A percentile compares a stretch with the other conserved stretches of the same genome.
Conservation (phyloP, 2,113 vertebrate species). For the Saccopteryx bilineata region DNA sequence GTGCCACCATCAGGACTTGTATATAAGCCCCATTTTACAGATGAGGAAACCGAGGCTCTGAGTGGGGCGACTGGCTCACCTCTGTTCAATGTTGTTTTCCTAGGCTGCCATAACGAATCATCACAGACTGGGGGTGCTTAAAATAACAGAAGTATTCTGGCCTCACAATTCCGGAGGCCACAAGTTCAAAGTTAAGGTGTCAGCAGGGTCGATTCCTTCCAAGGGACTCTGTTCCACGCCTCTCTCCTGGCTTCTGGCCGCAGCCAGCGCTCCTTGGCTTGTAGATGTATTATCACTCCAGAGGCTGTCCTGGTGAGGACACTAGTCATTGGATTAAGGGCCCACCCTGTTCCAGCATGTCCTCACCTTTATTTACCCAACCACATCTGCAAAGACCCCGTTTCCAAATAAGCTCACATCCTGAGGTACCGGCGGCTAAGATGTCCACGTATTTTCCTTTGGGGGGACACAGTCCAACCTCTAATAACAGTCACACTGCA, state of each 20-base stretch:
- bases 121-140: accelerated
- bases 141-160: background rate
- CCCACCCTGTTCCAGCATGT: accelerated
- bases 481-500: accelerated
- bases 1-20: accelerated
- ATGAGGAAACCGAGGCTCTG: background rate
- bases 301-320: accelerated
- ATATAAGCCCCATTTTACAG: background rate
- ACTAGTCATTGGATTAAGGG: background rate
- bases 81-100: background rate
- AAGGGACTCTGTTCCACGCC: accelerated
- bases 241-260: background rate
- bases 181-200: too few species aligned
- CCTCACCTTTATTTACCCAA: background rate
- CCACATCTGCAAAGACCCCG: background rate
- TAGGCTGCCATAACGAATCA: accelerated
- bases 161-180: too few species aligned
- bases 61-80: accelerated
- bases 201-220: background rate
- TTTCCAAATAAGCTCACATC: background rate
- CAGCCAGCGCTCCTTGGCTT: accelerated
- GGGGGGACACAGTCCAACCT: accelerated
- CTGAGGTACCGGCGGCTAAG: background rate
- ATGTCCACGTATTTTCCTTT: accelerated
- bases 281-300: accelerated